Percentiles rank a stretch among this genome's conserved stretches.
phyloP scores from a whole-genome alignment of 2,888 invertebrate genomes.

The Loripinus fragilis region DNA sequence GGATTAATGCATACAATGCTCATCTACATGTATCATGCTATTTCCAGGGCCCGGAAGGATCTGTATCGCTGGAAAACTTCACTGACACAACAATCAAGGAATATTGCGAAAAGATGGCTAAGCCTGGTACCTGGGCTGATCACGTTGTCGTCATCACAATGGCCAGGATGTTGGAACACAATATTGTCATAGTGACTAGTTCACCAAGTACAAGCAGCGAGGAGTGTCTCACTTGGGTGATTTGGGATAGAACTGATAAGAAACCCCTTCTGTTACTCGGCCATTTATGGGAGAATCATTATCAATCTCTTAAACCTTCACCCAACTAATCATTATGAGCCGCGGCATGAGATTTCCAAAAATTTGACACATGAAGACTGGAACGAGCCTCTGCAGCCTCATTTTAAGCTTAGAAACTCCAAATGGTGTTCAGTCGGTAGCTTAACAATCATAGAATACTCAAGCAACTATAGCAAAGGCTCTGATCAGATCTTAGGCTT shows the following conservation, averaged over 20 bases:
- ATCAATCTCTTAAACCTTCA: conserved; percentile 7
- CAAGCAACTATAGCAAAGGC: no score
- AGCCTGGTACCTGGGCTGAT: conserved; percentile 10
- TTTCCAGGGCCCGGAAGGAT: not conserved
- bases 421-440: no score
- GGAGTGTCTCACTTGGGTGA: conserved; percentile 10
- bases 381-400: no score
- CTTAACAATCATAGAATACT: no score
- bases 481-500: no score
- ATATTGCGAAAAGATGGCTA: not conserved
- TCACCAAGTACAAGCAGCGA: not conserved
- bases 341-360: no score
- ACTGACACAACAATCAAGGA: not conserved
- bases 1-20: not conserved
- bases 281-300: conserved; percentile 20
- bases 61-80: not conserved
- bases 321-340: no score
- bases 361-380: no score
- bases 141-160: not conserved
- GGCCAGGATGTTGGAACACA: not conserved
- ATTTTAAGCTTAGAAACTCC: no score
- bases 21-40: not conserved
- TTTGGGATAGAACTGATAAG: not conserved
- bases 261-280: not conserved
- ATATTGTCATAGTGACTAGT: conserved; percentile 17